Conservation (phyloP, 2,888 invertebrate genomes). For the Priocnemis perturbator region DNA sequence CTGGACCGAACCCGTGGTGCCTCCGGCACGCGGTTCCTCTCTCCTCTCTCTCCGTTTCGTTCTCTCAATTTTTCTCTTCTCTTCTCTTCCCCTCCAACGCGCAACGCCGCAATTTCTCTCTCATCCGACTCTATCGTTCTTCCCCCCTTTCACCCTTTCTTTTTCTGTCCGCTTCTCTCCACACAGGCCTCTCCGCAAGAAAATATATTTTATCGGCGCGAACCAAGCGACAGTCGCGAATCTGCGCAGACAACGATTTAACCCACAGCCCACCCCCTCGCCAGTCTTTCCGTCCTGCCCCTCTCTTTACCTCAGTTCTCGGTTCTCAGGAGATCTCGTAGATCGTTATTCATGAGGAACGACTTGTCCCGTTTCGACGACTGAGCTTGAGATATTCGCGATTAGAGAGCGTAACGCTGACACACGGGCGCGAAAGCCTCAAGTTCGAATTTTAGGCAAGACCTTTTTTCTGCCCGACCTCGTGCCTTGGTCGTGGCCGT, state of each 20-base stretch:
- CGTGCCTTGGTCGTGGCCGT: no score
- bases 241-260: not conserved
- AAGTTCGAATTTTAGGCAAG: not conserved
- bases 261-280: conserved; percentile 5
- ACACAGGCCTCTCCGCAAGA: conserved; percentile 10
- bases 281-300: conserved; percentile 1
- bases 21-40: conserved; percentile 45
- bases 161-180: conserved; percentile 4
- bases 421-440: not conserved
- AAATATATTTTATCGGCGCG: conserved; percentile 24
- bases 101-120: conserved; percentile 8
- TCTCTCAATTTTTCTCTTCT: conserved; percentile 11
- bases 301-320: not conserved
- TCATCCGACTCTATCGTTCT: not conserved
- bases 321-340: conserved; percentile 16
- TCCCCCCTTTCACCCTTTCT: conserved; percentile 2
- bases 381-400: conserved; percentile 42
- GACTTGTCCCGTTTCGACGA: conserved; percentile 3
- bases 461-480: no score
- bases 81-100: not conserved
- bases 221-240: conserved; percentile 2
- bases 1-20: conserved; percentile 44
- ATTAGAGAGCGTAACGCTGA: conserved; percentile 22
- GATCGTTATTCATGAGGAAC: conserved; percentile 37
- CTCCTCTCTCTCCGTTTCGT: conserved; percentile 18